Evolutionary conservation across 2,888 invertebrate genomes (phyloP).

Genomic region (Spatulosminthurus flaviceps): DNA sequence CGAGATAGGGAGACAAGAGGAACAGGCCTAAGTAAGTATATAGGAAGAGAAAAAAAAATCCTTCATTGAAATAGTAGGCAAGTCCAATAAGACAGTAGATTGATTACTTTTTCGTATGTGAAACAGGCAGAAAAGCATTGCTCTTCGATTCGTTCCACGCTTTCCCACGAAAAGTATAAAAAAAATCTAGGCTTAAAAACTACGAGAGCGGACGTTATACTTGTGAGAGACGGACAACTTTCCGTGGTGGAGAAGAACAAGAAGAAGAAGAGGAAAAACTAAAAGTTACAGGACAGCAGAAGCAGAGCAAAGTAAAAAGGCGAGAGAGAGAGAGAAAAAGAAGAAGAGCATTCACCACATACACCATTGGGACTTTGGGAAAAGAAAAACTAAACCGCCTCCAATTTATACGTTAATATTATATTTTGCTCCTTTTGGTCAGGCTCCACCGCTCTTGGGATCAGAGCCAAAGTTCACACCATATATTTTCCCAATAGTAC

Average conservation of each 20-base stretch:
- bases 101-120: constrained; percentile 50
- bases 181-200: constrained; percentile 31
- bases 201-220: not conserved
- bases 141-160: constrained; percentile 45
- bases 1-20: not conserved
- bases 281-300: constrained; percentile 18
- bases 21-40: not conserved
- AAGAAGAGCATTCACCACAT: not conserved
- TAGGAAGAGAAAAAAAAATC: constrained; percentile 31
- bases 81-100: constrained; percentile 47
- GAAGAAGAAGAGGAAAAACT: not conserved
- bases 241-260: not conserved
- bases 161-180: constrained; percentile 45
- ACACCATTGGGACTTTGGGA: not conserved
- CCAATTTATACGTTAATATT: constrained; percentile 35
- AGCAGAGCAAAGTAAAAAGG: not conserved
- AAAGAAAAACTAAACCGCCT: constrained; percentile 40
- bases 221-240: constrained; percentile 18
- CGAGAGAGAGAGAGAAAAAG: not conserved
- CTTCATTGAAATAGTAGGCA: constrained; percentile 42
- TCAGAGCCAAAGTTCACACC: not conserved
- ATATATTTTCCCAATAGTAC: not conserved
- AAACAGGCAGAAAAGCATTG: constrained; percentile 45
- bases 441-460: constrained; percentile 22
- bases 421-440: constrained; percentile 34